These are phyloP conservation scores for Jordanella pulchra DNA, from an alignment of 2,797 vertebrate genomes.

Conservation along the genomic window DNA sequence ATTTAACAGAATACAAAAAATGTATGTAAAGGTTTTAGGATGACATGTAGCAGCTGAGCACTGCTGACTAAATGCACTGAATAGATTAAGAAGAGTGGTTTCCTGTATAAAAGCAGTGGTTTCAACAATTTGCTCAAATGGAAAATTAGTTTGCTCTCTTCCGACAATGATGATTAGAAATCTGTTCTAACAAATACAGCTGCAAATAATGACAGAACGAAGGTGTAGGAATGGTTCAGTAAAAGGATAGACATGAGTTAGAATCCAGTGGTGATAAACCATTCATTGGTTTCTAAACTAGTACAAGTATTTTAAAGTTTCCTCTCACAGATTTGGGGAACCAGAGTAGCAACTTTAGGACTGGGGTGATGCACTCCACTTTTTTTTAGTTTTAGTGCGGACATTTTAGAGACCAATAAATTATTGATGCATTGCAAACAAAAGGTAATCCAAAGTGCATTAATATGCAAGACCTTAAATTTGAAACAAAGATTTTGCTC, in stretches of 20 bases:
- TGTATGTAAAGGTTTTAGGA: background rate
- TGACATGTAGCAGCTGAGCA: background rate
- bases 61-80: background rate
- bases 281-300: too few relatives aligned
- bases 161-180: too few relatives aligned
- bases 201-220: background rate
- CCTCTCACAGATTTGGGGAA: too few relatives aligned
- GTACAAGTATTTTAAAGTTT: too few relatives aligned
- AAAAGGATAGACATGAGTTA: too few relatives aligned
- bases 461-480: background rate
- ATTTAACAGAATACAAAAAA: too few relatives aligned
- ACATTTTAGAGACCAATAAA: background rate
- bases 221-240: background rate
- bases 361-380: too few relatives aligned
- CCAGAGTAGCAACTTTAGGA: too few relatives aligned
- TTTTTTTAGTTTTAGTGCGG: too few relatives aligned
- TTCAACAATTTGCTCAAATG: background rate
- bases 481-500: background rate
- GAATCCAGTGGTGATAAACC: too few relatives aligned
- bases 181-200: background rate
- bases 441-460: background rate
- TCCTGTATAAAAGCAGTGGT: background rate
- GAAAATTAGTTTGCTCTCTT: background rate
- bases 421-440: background rate
- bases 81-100: background rate